These are phyloP conservation scores for Psettodes erumei DNA, from an alignment of 2,113 vertebrate species.

Conservation along the genomic window DNA sequence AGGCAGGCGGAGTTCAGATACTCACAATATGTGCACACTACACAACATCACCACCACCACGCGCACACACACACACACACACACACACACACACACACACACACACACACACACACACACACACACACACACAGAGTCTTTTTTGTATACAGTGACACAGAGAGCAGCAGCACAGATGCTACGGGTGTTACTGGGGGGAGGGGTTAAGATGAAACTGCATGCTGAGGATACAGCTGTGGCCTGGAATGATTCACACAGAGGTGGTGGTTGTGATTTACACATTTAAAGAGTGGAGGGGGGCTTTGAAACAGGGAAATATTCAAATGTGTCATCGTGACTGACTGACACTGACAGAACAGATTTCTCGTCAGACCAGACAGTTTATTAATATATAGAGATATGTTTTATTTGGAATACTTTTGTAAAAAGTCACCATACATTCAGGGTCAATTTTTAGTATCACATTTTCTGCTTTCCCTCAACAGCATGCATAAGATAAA, in stretches of 20 bases:
- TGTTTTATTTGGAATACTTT: constrained; percentile 84
- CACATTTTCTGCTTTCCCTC: constrained; percentile 82
- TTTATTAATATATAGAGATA: constrained; percentile 88
- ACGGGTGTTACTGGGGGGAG: constrained; percentile 14
- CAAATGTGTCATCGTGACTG: constrained; percentile 29
- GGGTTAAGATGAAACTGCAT: constrained; percentile 34
- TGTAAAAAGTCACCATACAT: constrained; percentile 90
- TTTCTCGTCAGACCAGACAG: constrained; percentile 80
- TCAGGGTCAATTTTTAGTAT: constrained; percentile 83
- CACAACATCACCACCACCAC: constrained; percentile 45
- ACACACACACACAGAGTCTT: constrained; percentile 14
- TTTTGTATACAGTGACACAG: constrained; percentile 10
- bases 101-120: constrained; percentile 15
- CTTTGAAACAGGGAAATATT: neutral
- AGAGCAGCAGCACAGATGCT: constrained; percentile 36
- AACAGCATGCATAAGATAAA: constrained; percentile 86
- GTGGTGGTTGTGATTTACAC: constrained; percentile 5
- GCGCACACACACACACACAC: constrained; percentile 21
- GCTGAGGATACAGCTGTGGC: constrained; percentile 34
- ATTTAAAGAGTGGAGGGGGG: neutral
- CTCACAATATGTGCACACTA: constrained; percentile 28
- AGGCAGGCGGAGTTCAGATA: constrained; percentile 43
- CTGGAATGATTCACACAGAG: constrained; percentile 34
- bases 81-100: constrained; percentile 19
- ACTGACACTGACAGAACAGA: constrained; percentile 75